These are phyloP conservation scores for Clarias macrocephalus DNA, from an alignment of 2,113 vertebrate genomes.

Conservation along the genomic window DNA sequence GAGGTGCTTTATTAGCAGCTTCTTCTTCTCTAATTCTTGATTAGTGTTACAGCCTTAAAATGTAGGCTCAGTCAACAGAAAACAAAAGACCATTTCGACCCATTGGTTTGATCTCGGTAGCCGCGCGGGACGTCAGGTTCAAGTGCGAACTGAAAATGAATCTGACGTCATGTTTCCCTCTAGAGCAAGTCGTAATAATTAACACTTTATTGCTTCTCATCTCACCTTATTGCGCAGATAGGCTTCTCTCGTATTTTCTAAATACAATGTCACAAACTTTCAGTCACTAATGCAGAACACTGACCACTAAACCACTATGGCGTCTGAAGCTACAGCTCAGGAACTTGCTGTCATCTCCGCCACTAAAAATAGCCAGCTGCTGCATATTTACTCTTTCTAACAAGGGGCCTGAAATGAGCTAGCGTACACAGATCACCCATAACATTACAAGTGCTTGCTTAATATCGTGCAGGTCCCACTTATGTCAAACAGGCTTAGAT, in stretches of 20 bases:
- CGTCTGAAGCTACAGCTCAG: background rate
- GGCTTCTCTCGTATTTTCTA: background rate
- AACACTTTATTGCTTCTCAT: background rate
- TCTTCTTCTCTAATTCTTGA: background rate
- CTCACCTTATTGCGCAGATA: background rate
- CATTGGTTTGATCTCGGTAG: background rate
- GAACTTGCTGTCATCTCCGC: background rate
- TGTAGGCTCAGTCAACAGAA: background rate
- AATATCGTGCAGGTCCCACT: no score
- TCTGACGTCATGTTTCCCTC: background rate
- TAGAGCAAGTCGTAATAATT: background rate
- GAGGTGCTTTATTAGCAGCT: background rate
- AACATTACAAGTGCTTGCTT: no score
- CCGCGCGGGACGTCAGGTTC: background rate
- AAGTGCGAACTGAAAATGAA: background rate
- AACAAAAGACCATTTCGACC: background rate
- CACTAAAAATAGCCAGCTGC: background rate
- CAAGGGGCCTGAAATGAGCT: background rate
- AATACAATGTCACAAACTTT: background rate
- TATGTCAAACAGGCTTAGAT: no score
- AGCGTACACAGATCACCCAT: background rate
- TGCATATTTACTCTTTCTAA: background rate
- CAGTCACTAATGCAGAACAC: background rate
- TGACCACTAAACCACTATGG: slow-evolving; percentile 3
- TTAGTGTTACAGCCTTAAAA: background rate